Percentiles rank a stretch among this genome's conserved stretches.
Conservation (phyloP, 1,140 invertebrate species). For the Temnothorax curvispinosus region DNA sequence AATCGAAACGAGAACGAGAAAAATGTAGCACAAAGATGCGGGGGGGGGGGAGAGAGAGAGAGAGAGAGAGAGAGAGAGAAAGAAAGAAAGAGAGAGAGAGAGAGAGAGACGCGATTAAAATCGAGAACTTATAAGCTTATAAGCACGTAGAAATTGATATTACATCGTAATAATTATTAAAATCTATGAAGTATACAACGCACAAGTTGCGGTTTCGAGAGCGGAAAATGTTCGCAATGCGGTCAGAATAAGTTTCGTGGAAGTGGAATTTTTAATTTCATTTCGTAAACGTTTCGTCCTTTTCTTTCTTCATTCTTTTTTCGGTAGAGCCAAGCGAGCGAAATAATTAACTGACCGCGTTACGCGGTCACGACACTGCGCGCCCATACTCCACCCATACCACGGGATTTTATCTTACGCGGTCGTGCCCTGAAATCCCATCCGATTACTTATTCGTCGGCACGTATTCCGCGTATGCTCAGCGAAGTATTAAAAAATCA, state of each 20-base stretch:
- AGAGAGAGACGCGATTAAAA: background rate
- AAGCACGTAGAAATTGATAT: constrained; percentile 5
- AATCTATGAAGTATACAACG: too few species aligned
- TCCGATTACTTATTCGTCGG: constrained; percentile 51
- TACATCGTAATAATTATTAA: background rate
- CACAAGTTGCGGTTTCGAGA: background rate
- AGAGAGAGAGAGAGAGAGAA: background rate
- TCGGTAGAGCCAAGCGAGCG: background rate
- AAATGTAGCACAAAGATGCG: too few species aligned
- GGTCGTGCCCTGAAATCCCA: constrained; percentile 38
- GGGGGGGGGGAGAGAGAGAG: background rate
- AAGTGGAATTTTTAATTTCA: constrained; percentile 54
- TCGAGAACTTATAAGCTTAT: background rate
- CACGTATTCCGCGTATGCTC: constrained; percentile 19
- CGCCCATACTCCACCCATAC: background rate
- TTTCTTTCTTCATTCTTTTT: background rate
- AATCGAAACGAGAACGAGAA: background rate
- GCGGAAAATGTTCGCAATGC: constrained; percentile 14
- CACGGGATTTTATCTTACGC: constrained; percentile 33
- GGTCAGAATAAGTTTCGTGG: constrained; percentile 40
- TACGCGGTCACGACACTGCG: constrained; percentile 21
- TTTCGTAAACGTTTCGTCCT: background rate
- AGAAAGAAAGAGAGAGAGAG: background rate
- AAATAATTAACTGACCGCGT: constrained; percentile 57
- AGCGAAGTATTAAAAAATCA: constrained; percentile 30